Base-by-base conservation (phyloP, 2,797 vertebrate genomes). In the Enteromius viviparus region DNA sequence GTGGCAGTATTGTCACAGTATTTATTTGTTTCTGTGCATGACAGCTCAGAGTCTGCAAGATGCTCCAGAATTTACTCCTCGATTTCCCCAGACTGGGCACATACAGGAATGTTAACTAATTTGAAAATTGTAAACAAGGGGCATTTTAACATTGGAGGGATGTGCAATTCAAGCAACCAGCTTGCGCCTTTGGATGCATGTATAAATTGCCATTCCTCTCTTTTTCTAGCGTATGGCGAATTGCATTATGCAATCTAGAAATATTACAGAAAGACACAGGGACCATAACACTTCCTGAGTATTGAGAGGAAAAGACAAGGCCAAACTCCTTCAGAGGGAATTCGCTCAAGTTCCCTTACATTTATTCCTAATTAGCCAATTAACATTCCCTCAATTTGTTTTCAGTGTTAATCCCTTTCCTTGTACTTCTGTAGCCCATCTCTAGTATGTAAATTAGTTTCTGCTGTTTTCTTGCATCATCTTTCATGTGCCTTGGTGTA, bases 401-500 rank as follows among this genome's bases (percentile, higher is more conserved):
- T 53, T 53, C 17, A 53, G 29, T 32, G 26, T 81, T 29, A 17
- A n/a, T 37, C 65, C 51, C 34, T 78, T 76, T 77, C 19, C n/a
- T 3, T 82, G 37, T 64, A 68, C 34, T 53, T 21, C 60, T 66
- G 11, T 74, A 47, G 26, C 34, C 45, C 32, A 29, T 45, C 40
- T n/a, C 5, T 29, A 8, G 12, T 60, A 42, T 76, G 76, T 84
- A 42, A n/a, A 55, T 68, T 0, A 9, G 23, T 51, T 66, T 51
- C 72, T 51, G 26, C 51, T 42, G 12, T 70, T 68, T 86, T 86
- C 87, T 88, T 21, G 82, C 62, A 68, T 89, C 75, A 76, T 82
- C 76, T 87, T 85, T 75, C 72, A 87, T 62, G 89, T 92, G 92
- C 91, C 91, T 93, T 90, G 78, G 82, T 86, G 51, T 85, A 75